Percentiles rank a stretch among this genome's conserved stretches.
Conservation (phyloP, 1,140 invertebrate genomes). For the Apolygus lucorum region DNA sequence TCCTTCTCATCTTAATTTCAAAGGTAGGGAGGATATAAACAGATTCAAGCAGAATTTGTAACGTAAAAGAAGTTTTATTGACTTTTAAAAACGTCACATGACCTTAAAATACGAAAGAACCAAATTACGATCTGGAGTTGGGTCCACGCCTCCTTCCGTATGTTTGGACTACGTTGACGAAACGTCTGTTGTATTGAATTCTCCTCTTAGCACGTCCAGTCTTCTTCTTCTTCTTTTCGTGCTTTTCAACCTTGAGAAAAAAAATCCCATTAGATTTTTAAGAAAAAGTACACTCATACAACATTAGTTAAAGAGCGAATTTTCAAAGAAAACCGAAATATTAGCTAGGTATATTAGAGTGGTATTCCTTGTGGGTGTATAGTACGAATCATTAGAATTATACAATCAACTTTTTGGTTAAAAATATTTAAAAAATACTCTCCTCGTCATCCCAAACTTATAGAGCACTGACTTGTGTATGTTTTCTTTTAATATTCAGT, state of each 20-base stretch:
- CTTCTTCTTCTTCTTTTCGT: conserved; percentile 99
- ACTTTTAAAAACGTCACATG: neutral
- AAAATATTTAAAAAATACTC: too few relatives aligned
- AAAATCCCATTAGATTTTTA: conserved; percentile 15
- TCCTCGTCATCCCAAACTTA: too few relatives aligned
- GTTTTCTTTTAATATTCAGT: too few relatives aligned
- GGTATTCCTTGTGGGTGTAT: too few relatives aligned
- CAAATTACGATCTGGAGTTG: conserved; percentile 77
- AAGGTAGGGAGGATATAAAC: too few relatives aligned
- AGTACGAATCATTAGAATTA: too few relatives aligned
- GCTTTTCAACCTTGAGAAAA: conserved; percentile 74
- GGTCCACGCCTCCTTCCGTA: conserved; percentile 94
- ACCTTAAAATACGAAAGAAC: neutral
- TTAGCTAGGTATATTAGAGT: neutral
- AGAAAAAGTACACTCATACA: neutral
- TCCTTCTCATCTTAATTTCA: too few relatives aligned
- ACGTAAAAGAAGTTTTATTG: too few relatives aligned
- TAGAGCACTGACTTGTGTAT: too few relatives aligned
- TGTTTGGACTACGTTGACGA: conserved; percentile 91
- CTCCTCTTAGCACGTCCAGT: conserved; percentile 96
- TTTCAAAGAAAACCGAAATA: neutral
- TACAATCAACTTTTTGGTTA: too few relatives aligned
- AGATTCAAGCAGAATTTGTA: too few relatives aligned
- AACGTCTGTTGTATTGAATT: conserved; percentile 97
- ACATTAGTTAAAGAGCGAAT: neutral